Percentiles rank a stretch among this genome's conserved stretches.
Conservation (phyloP, 2,888 invertebrate genomes). For the Aphidius colemani region DNA sequence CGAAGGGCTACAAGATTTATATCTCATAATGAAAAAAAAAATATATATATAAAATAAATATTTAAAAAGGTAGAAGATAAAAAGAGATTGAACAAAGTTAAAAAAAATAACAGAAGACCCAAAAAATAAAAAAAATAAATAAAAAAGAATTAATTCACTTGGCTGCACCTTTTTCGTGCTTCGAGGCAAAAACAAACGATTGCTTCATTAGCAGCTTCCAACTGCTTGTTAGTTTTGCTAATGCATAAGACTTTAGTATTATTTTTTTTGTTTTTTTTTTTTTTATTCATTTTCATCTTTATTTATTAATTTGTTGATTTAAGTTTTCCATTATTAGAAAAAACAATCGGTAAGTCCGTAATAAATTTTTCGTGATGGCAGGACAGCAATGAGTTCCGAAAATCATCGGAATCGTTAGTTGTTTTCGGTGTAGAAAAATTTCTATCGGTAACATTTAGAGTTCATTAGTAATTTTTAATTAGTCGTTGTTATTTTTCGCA, state of each 20-base stretch:
- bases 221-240: neutral
- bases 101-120: neutral
- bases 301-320: too few species aligned
- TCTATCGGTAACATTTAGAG: neutral
- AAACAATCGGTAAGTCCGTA: too few species aligned
- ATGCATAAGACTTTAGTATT: neutral
- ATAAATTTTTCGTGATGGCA: too few species aligned
- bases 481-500: too few species aligned
- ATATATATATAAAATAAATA: too few species aligned
- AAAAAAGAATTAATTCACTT: constrained; percentile 29
- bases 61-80: neutral
- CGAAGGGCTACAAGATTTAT: constrained; percentile 25
- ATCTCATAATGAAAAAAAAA: constrained; percentile 1
- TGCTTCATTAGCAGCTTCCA: constrained; percentile 26
- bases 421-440: neutral
- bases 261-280: neutral
- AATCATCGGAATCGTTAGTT: too few species aligned
- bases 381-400: too few species aligned
- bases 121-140: neutral
- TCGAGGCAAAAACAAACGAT: constrained; percentile 24
- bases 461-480: neutral
- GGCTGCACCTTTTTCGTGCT: neutral
- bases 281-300: too few species aligned
- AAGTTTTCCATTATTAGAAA: too few species aligned
- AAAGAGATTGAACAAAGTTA: neutral